Percentiles rank a stretch among this genome's conserved stretches.
These are phyloP conservation scores for Diuraphis noxia DNA, from an alignment of 1,140 invertebrate species.

Conservation along the genomic window DNA sequence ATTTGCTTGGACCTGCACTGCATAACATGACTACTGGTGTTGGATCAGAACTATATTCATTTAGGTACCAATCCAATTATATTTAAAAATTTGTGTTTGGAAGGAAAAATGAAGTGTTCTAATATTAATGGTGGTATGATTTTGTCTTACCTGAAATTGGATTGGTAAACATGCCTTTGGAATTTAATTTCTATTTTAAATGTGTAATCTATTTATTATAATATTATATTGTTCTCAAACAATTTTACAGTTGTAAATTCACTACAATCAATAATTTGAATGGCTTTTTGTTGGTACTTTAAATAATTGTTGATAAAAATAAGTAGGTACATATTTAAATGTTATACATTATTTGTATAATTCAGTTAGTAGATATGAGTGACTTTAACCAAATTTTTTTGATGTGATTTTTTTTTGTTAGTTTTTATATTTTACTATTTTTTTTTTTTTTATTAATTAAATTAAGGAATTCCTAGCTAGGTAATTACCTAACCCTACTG, in stretches of 20 bases:
- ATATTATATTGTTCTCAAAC: neutral
- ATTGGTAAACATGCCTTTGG: neutral
- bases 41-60: constrained; percentile 6
- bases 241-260: neutral
- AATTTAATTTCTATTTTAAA: neutral
- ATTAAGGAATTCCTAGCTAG: too few species aligned
- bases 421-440: neutral
- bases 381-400: neutral
- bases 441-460: too few species aligned
- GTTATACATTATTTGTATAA: neutral
- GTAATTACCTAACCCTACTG: too few species aligned
- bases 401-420: neutral
- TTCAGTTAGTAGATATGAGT: neutral
- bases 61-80: constrained; percentile 38
- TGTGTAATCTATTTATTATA: neutral
- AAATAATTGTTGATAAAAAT: neutral
- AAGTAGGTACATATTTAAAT: neutral
- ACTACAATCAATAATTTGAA: neutral
- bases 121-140: neutral
- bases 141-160: neutral
- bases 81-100: neutral
- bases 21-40: constrained; percentile 43
- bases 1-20: constrained; percentile 41
- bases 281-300: neutral
- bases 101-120: constrained; percentile 37